These are phyloP conservation scores for Chaetura pelagica DNA, from an alignment of 2,113 vertebrate genomes.

Conservation along the genomic window DNA sequence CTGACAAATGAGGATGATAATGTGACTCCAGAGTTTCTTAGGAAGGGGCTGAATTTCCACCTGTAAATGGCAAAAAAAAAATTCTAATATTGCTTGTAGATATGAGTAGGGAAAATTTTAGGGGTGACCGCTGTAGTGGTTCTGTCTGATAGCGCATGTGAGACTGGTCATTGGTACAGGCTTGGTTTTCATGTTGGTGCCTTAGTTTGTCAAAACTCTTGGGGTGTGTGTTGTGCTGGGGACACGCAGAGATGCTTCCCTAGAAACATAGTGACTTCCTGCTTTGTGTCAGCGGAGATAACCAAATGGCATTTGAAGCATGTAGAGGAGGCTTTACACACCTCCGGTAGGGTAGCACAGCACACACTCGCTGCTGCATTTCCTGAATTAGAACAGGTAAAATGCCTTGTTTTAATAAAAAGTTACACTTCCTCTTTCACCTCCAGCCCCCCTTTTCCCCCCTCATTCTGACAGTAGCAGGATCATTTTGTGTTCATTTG, in stretches of 20 bases:
- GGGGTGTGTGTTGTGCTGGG: not conserved
- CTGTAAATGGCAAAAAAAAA: not conserved
- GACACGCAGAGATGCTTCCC: fast-evolving
- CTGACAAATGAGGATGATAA: not conserved
- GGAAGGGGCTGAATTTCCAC: not conserved
- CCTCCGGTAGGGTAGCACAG: not conserved
- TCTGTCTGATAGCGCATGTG: not conserved
- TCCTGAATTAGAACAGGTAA: not conserved
- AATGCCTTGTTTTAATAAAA: not conserved
- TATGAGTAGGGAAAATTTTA: not conserved
- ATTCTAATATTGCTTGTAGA: not conserved
- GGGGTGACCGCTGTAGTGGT: fast-evolving
- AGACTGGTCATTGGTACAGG: not conserved
- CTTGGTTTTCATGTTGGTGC: not conserved
- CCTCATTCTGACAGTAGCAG: not conserved
- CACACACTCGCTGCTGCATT: not conserved
- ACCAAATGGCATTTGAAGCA: not conserved
- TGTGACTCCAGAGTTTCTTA: not conserved
- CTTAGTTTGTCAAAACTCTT: not conserved
- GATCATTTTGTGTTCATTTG: not conserved
- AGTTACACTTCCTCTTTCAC: not conserved
- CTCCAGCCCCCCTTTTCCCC: no score
- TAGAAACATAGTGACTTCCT: not conserved
- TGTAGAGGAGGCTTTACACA: fast-evolving
- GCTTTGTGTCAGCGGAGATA: not conserved